Evolutionary conservation across 2,888 invertebrate genomes (phyloP).

Genomic region (Caradrina clavipalpis): DNA sequence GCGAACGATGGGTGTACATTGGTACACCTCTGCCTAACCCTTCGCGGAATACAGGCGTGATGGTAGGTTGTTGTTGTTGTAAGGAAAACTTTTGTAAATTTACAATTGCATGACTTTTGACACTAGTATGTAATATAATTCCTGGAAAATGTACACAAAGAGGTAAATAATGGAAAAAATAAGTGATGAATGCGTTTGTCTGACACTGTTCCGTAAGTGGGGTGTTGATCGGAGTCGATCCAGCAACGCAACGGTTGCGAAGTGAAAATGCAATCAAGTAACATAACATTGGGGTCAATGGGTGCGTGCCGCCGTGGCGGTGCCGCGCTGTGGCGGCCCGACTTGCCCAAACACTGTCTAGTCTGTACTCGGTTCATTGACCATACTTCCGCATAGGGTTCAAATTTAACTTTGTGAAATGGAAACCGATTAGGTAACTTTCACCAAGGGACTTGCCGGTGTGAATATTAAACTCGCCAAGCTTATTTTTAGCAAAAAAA

Average conservation of each 20-base stretch:
- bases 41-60: too few species aligned
- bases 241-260: constrained; percentile 71
- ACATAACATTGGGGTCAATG: constrained; percentile 80
- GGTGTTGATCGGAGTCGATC: constrained; percentile 52
- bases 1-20: too few species aligned
- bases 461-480: neutral
- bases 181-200: constrained; percentile 51
- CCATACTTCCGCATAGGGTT: constrained; percentile 68
- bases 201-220: constrained; percentile 55
- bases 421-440: constrained; percentile 38
- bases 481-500: neutral
- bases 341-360: constrained; percentile 61
- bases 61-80: too few species aligned
- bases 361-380: constrained; percentile 69
- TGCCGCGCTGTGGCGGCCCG: constrained; percentile 4
- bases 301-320: constrained; percentile 68
- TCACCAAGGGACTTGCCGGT: constrained; percentile 15
- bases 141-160: constrained; percentile 32
- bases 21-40: too few species aligned
- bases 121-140: constrained; percentile 39
- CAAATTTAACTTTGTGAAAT: constrained; percentile 40
- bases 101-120: constrained; percentile 30
- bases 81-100: constrained; percentile 12
- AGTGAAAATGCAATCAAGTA: constrained; percentile 80
- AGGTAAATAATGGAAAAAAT: constrained; percentile 36